phyloP scores from a whole-genome alignment of 2,113 vertebrate genomes.

The Tyto alba region DNA sequence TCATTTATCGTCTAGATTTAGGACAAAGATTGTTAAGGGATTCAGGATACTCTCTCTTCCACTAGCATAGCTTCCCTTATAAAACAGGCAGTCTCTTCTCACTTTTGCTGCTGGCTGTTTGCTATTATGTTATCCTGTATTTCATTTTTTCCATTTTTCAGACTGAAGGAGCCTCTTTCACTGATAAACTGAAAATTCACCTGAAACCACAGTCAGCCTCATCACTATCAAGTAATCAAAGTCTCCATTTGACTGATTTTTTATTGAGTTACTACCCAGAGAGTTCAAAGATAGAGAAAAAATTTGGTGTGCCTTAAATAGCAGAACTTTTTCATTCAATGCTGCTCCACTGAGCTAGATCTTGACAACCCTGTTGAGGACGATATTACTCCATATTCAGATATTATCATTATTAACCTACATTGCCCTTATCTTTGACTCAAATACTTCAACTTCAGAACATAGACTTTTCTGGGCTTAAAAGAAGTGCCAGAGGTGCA shows the following conservation, averaged over 20 bases:
- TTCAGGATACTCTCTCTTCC: not conserved
- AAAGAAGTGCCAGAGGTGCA: not conserved
- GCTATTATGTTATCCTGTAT: not conserved
- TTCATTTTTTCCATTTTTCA: not conserved
- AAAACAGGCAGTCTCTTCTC: not conserved
- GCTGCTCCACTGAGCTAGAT: not conserved
- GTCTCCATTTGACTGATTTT: not conserved
- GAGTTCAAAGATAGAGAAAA: not conserved
- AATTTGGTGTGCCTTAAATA: not conserved
- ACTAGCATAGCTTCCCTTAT: not conserved
- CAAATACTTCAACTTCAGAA: not conserved
- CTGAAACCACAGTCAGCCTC: not conserved
- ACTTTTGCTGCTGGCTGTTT: not conserved
- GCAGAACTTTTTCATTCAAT: not conserved
- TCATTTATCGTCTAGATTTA: not conserved
- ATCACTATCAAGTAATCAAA: not conserved
- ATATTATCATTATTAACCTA: not conserved
- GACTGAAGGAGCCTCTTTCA: not conserved
- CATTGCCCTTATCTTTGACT: not conserved
- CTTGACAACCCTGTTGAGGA: not conserved
- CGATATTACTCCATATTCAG: not conserved
- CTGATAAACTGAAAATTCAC: not conserved
- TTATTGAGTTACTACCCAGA: not conserved
- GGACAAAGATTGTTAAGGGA: not conserved
- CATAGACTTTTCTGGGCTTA: not conserved